Percentiles rank a stretch among this genome's conserved stretches.
Evolutionary conservation across 2,113 vertebrate species (phyloP).

Genomic region (Myotis lucifugus): DNA sequence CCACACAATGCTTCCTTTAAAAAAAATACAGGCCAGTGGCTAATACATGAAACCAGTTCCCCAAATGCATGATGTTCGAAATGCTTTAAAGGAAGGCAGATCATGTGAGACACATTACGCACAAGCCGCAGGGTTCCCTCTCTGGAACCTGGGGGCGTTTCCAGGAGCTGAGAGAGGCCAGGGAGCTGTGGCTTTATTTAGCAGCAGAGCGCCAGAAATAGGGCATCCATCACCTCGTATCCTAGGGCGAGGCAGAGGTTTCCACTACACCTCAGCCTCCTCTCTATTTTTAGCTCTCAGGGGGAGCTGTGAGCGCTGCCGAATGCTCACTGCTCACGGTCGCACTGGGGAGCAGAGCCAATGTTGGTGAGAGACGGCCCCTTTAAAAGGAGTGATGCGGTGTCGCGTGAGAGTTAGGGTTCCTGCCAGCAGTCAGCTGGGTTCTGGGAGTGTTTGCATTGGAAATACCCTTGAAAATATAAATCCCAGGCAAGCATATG

Average conservation of each 20-base stretch:
- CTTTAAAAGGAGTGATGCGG: not conserved
- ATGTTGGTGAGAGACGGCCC: not conserved
- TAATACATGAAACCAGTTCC: too few relatives aligned
- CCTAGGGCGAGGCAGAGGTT: conserved; percentile 75
- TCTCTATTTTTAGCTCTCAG: conserved; percentile 82
- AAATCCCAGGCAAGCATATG: not conserved
- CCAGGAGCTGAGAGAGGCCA: conserved; percentile 25
- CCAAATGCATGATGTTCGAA: not conserved
- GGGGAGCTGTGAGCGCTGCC: conserved; percentile 74
- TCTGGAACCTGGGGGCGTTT: not conserved
- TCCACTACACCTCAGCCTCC: conserved; percentile 52
- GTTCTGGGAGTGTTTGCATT: not conserved
- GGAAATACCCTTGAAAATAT: not conserved
- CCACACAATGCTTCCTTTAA: not conserved
- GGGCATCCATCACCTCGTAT: conserved; percentile 71
- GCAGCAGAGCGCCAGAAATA: conserved; percentile 83
- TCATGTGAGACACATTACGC: accelerated
- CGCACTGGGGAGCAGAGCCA: conserved; percentile 61
- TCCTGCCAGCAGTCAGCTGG: not conserved
- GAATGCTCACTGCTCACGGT: conserved; percentile 61
- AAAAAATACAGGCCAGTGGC: not conserved
- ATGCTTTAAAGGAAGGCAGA: not conserved
- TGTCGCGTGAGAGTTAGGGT: not conserved
- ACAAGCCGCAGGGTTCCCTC: not conserved
- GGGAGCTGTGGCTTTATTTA: conserved; percentile 81